Conservation (phyloP, 2,113 vertebrate genomes). For the Xenopus laevis region DNA sequence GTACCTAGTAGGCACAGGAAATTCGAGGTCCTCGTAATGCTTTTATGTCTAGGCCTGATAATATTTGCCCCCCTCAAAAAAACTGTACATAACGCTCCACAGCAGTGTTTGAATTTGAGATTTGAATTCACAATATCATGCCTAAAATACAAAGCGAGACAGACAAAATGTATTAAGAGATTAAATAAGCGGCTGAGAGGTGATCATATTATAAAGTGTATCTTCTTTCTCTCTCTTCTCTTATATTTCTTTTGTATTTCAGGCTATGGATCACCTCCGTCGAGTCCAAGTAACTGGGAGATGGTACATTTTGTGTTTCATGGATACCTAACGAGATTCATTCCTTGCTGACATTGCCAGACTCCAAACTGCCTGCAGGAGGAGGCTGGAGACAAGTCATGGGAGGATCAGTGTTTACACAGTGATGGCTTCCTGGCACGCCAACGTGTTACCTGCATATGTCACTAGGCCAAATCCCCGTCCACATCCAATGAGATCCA, state of each 20-base stretch:
- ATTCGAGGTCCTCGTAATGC: no score
- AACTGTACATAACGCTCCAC: background rate
- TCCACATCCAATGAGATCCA: conserved; percentile 48
- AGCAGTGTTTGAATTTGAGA: background rate
- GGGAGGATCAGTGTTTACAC: conserved; percentile 52
- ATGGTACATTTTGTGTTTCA: conserved; percentile 45
- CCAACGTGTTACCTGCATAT: conserved; percentile 44
- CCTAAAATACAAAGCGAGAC: background rate
- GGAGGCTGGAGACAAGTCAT: conserved; percentile 45
- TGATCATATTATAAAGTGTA: conserved; percentile 4
- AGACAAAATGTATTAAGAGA: background rate
- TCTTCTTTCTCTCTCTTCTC: background rate
- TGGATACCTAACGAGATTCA: conserved; percentile 62
- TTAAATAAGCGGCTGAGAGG: background rate
- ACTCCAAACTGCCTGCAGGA: conserved; percentile 51
- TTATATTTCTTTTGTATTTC: conserved; percentile 53
- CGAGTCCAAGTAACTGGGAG: conserved; percentile 63
- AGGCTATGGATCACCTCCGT: conserved; percentile 64
- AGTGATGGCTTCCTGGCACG: conserved; percentile 55
- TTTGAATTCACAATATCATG: background rate
- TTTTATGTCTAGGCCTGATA: no score
- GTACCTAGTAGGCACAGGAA: no score
- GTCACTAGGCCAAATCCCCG: conserved; percentile 52
- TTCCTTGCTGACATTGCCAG: conserved; percentile 52
- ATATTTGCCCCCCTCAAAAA: no score